Evolutionary conservation across 2,888 invertebrate species (phyloP).

Genomic region (Conops quadrifasciatus): DNA sequence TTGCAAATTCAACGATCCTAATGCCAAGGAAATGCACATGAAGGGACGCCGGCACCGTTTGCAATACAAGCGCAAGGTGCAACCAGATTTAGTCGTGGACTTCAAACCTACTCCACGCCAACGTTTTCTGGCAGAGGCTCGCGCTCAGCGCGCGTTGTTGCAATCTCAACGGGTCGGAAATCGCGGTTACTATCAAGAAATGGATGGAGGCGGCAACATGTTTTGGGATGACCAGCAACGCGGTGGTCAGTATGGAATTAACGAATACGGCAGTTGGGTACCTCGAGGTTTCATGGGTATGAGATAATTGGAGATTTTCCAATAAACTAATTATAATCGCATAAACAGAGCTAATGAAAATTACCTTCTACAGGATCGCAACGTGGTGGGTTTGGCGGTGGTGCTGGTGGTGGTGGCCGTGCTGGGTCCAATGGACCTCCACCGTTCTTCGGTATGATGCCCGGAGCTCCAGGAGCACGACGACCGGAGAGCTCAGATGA

Average conservation of each 20-base stretch:
- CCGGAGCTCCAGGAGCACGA: conserved; percentile 68
- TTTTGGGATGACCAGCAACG: conserved; percentile 88
- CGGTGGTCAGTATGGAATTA: conserved; percentile 68
- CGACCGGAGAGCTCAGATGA: conserved; percentile 95
- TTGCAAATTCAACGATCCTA: conserved; percentile 99
- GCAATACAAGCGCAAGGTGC: conserved; percentile 93
- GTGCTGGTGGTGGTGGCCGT: conserved; percentile 56
- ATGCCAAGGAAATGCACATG: conserved; percentile 99
- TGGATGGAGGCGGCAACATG: conserved; percentile 75
- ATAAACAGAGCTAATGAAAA: background rate
- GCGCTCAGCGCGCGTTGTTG: conserved; percentile 80
- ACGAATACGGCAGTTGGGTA: conserved; percentile 77
- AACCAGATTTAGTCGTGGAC: conserved; percentile 93
- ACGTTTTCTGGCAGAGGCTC: conserved; percentile 85
- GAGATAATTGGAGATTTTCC: background rate
- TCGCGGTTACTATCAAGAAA: conserved; percentile 72
- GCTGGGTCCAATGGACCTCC: conserved; percentile 66
- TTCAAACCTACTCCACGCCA: conserved; percentile 92
- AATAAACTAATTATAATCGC: background rate
- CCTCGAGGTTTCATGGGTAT: conserved; percentile 72
- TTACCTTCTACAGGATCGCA: conserved; percentile 50
- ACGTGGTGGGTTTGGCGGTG: conserved; percentile 50
- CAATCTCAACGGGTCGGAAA: conserved; percentile 70
- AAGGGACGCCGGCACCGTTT: conserved; percentile 96
- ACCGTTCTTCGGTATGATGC: conserved; percentile 70